Percentiles rank a stretch among this genome's conserved stretches.
Conservation (phyloP, 2,888 invertebrate genomes). For the Rotaria socialis region DNA sequence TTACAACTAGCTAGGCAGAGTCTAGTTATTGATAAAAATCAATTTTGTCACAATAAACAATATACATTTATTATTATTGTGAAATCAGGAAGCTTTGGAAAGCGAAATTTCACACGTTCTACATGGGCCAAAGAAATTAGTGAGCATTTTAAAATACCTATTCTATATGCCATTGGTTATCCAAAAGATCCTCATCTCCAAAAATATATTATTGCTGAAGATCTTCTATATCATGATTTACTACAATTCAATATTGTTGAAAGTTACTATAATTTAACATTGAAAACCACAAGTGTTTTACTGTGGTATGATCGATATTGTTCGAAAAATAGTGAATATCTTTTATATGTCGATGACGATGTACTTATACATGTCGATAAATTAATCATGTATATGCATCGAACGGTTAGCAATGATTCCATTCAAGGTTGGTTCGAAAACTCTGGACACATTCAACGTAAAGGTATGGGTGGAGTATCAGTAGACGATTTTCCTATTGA, state of each 20-base stretch:
- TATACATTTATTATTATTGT: not conserved
- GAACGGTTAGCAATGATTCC: not conserved
- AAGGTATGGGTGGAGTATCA: not conserved
- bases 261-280: conserved; percentile 1
- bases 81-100: not conserved
- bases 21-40: not conserved
- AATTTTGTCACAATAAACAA: not conserved
- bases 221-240: not conserved
- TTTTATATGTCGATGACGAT: not conserved
- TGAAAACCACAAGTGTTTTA: not conserved
- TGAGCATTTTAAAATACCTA: not conserved
- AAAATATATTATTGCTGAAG: not conserved
- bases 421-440: conserved; percentile 5
- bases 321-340: not conserved
- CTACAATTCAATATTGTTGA: not conserved
- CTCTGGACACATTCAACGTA: not conserved
- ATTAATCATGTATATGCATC: not conserved
- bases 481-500: conserved; percentile 11
- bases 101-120: not conserved
- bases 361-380: not conserved
- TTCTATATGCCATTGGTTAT: not conserved
- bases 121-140: conserved; percentile 19
- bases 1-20: not conserved
- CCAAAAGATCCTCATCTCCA: not conserved
- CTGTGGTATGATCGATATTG: not conserved